These are phyloP conservation scores for Dicentrarchus labrax DNA, from an alignment of 2,113 vertebrate genomes.

Conservation along the genomic window DNA sequence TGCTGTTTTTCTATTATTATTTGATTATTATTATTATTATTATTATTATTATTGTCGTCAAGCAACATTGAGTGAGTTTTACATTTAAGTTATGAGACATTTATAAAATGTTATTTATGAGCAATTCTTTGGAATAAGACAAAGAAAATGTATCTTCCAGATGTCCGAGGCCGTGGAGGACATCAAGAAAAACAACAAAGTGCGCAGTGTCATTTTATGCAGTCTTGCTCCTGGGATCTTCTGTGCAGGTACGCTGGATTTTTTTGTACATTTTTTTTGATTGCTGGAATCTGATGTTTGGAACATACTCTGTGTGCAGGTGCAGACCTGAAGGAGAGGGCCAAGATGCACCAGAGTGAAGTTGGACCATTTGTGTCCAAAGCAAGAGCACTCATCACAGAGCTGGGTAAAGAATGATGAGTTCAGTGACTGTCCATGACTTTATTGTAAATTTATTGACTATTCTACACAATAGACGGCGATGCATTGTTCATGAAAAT, in stretches of 20 bases:
- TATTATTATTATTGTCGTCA: too few species aligned
- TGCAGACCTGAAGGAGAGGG: conserved; percentile 97
- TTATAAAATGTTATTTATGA: not conserved
- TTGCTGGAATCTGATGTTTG: not conserved
- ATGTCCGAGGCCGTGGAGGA: conserved; percentile 92
- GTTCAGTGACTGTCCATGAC: not conserved
- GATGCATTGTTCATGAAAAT: not conserved
- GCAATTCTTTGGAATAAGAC: not conserved
- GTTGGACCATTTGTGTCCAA: conserved; percentile 96
- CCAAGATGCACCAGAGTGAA: conserved; percentile 96
- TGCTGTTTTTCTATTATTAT: too few species aligned
- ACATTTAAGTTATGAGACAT: not conserved
- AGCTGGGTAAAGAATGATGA: conserved; percentile 87
- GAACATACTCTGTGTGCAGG: conserved; percentile 80
- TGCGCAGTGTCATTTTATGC: conserved; percentile 93
- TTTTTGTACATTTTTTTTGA: too few species aligned
- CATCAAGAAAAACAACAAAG: conserved; percentile 94
- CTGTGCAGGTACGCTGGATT: conserved; percentile 96
- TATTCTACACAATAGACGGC: not conserved
- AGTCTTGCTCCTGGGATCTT: conserved; percentile 97
- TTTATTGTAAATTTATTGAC: rapidly evolving
- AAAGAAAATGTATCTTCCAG: conserved; percentile 78
- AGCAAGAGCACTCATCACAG: conserved; percentile 93
- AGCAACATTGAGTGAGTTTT: not conserved
- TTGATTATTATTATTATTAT: too few species aligned